These are phyloP conservation scores for Piaya cayana DNA, from an alignment of 2,113 vertebrate genomes.

Conservation along the genomic window DNA sequence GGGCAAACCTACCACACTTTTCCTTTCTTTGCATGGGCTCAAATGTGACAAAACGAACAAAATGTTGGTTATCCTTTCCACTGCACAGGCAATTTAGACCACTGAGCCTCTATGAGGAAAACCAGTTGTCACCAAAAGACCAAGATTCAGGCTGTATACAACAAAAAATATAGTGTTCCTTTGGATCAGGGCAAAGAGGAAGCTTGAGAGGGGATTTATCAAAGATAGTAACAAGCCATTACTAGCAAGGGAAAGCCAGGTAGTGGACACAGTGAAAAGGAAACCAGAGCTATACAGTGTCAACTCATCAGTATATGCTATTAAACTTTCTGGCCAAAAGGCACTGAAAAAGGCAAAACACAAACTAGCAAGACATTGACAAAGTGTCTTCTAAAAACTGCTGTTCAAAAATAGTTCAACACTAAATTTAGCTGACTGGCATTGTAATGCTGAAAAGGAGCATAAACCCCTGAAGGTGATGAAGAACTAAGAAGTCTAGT, in stretches of 20 bases:
- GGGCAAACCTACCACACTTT: neutral
- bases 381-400: neutral
- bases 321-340: neutral
- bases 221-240: neutral
- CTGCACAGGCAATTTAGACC: neutral
- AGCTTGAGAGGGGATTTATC: neutral
- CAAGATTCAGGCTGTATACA: neutral
- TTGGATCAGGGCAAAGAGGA: neutral
- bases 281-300: neutral
- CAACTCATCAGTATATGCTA: neutral
- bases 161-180: neutral
- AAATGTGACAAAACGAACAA: neutral
- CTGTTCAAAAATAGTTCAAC: neutral
- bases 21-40: neutral
- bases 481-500: neutral
- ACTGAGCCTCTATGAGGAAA: neutral
- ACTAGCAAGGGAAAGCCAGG: neutral
- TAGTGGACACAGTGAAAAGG: neutral
- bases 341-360: neutral
- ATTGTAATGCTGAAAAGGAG: neutral
- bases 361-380: neutral
- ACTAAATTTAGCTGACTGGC: neutral
- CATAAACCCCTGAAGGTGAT: neutral
- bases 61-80: neutral
- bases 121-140: neutral